Evolutionary conservation across 2,888 invertebrate genomes (phyloP).

Genomic region (Morinoia aosen): DNA sequence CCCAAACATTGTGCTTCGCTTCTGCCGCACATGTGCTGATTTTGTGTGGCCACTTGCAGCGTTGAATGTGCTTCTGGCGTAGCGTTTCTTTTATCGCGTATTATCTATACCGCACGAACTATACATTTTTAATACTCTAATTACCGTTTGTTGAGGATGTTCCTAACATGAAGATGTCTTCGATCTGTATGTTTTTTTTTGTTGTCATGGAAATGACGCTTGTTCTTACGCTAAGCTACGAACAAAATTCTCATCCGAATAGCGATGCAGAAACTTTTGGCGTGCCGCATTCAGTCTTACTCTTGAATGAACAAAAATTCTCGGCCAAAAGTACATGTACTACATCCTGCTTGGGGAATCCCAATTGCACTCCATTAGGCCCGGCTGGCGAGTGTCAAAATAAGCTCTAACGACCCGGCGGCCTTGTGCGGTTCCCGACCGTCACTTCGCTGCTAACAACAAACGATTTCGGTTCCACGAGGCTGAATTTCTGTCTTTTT

Average conservation of each 20-base stretch:
- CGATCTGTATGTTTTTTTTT: background rate
- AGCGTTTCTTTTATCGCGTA: background rate
- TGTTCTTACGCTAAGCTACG: background rate
- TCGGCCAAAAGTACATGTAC: background rate
- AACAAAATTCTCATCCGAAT: background rate
- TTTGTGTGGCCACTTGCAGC: background rate
- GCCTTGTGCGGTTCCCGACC: background rate
- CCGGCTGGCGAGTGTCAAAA: background rate
- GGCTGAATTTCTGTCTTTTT: background rate
- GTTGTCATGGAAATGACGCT: too few relatives aligned
- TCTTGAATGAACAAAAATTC: background rate
- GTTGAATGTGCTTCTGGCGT: background rate
- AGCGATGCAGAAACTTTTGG: background rate
- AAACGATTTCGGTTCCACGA: constrained; percentile 2
- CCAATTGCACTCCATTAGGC: background rate
- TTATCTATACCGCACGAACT: too few relatives aligned
- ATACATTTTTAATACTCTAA: background rate
- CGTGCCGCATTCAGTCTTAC: background rate
- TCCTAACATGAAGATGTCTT: background rate
- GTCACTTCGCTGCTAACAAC: background rate
- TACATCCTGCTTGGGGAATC: background rate
- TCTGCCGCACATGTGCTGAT: background rate
- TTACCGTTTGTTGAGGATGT: background rate
- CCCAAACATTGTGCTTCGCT: background rate
- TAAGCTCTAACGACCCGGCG: background rate